Evolutionary conservation across 1,140 invertebrate species (phyloP).

Genomic region (Aphis craccivora): DNA sequence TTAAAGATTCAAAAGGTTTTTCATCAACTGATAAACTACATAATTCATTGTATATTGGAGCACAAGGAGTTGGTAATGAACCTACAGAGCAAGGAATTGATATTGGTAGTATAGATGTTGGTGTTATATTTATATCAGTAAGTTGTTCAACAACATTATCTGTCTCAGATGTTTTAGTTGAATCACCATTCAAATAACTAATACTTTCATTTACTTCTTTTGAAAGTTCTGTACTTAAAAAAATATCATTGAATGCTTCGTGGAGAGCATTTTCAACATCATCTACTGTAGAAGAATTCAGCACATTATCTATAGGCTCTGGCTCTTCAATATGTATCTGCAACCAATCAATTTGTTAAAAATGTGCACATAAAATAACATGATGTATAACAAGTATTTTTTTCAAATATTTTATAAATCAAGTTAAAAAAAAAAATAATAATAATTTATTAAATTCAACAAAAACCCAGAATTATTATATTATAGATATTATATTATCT

Average conservation of each 20-base stretch:
- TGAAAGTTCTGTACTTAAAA: not conserved
- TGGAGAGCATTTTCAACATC: conserved; percentile 33
- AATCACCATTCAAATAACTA: not conserved
- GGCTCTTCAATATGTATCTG: conserved; percentile 29
- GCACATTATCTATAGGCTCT: not conserved
- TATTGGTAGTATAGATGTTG: conserved; percentile 19
- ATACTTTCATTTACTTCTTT: not conserved
- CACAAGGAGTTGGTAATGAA: conserved; percentile 46
- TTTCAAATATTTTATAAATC: not conserved
- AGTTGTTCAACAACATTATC: not conserved
- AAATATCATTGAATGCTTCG: conserved; percentile 44
- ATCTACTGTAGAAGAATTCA: not conserved
- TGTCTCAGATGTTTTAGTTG: not conserved
- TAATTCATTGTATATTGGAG: conserved; percentile 36
- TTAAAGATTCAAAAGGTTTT: conserved; percentile 31
- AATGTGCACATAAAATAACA: not conserved
- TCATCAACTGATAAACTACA: not conserved
- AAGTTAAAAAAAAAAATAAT: not conserved
- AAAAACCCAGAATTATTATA: not conserved
- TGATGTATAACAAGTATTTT: not conserved
- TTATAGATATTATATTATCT: not conserved
- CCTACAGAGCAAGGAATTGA: conserved; percentile 52
- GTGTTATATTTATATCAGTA: not conserved
- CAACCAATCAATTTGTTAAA: not conserved
- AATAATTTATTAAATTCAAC: not conserved